phyloP scores from a whole-genome alignment of 2,797 vertebrate genomes.

The Enteromius mattozi region DNA sequence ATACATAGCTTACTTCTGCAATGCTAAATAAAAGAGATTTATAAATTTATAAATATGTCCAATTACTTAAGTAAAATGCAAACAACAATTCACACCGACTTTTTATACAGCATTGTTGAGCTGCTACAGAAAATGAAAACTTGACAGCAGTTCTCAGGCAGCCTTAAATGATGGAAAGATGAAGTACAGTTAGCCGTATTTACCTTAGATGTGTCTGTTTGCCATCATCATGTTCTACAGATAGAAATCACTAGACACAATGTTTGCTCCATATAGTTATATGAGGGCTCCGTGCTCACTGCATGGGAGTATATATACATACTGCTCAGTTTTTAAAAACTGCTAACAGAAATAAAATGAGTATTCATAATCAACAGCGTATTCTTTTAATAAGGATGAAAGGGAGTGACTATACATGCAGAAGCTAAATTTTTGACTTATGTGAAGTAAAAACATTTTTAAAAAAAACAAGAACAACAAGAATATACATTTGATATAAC shows the following conservation, averaged over 20 bases:
- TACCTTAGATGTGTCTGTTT: constrained; percentile 52
- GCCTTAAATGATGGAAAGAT: neutral
- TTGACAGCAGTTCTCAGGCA: neutral
- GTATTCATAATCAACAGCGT: too few relatives aligned
- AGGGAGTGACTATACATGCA: neutral
- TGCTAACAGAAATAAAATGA: neutral
- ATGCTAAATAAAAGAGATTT: neutral
- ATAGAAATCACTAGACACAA: constrained; percentile 21
- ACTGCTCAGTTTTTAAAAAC: neutral
- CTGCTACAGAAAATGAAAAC: neutral
- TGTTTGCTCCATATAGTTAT: neutral
- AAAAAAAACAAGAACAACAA: neutral
- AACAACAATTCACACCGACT: neutral
- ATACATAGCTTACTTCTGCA: neutral
- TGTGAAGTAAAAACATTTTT: neutral
- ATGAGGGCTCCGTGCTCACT: neutral
- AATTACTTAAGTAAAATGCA: neutral
- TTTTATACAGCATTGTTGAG: neutral
- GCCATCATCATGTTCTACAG: constrained; percentile 44
- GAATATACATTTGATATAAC: neutral
- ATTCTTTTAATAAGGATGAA: neutral
- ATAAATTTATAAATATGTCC: neutral
- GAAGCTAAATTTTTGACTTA: neutral
- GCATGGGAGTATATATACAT: neutral
- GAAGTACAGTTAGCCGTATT: constrained; percentile 1